Base-by-base conservation (phyloP, 1,140 invertebrate genomes). In the Hycleus cichorii region DNA sequence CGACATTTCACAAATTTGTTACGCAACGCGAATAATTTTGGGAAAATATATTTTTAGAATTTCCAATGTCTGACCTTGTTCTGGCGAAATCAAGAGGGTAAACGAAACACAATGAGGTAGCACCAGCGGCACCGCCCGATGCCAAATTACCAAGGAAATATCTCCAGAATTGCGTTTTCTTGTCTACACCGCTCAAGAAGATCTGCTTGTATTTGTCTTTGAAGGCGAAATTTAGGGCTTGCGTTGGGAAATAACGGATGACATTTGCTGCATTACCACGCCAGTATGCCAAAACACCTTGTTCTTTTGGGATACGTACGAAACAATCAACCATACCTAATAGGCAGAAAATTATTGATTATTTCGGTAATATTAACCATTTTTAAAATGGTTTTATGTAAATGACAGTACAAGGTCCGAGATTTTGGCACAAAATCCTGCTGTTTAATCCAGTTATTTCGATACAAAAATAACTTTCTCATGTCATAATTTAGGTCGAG, bases 171-270 rank as follows among this genome's bases (percentile, higher is more conserved):
- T 93, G 87, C 11, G 83, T 91, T 59, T 90, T 86, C 75, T 94
- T 93, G 76, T 94, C 88, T 43, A 93, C 83, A 49, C 88, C 89
- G 43, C 83, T 84, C 63, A 93, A 76, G 76, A 93, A 93, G 45
- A 92, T 67, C 61, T 83, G 79, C 78, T 94, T 93, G 77, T 93
- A 91, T 47, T 84, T 84, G 72, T 95, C 91, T 74, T 96, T 96
- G 79, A 96, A 96, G 59, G 93, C 93, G 73, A 97, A 96, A 80
- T 97, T 97, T 49, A 97, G 79, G 43, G 94, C 94, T 72, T 97
- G 93, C n/a, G 93, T 95, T 39, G 94, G 94, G 80, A 96, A 96
- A 71, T 96, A 96, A 74, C 85, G 77, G 73, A 93, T 89, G 18
- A 93, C 90, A 73, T 96, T 97, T 69, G 93, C 92, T 57, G 94